A percentile compares a stretch with the other conserved stretches of the same genome.
Evolutionary conservation across 2,888 invertebrate genomes (phyloP).

Genomic region (Anticlea derivata): DNA sequence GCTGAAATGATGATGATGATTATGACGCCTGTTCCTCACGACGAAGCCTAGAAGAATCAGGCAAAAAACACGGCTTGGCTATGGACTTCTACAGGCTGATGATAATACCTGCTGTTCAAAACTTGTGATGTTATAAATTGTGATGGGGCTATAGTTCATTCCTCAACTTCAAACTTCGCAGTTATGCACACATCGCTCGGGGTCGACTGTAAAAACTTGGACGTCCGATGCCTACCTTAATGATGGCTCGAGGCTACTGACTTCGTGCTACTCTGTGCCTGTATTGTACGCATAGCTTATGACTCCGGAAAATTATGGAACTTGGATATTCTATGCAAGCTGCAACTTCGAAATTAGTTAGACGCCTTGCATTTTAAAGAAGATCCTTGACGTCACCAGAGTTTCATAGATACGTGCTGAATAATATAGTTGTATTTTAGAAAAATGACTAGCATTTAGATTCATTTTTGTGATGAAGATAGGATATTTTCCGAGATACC

Average conservation of each 20-base stretch:
- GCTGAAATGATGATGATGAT: no score
- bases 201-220: conserved; percentile 21
- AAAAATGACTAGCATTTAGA: no score
- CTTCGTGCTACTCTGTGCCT: conserved; percentile 47
- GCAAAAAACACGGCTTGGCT: no score
- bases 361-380: conserved; percentile 27
- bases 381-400: conserved; percentile 8
- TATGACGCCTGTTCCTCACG: no score
- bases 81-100: no score
- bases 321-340: conserved; percentile 52
- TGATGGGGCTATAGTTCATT: neutral
- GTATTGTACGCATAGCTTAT: conserved; percentile 40
- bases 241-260: conserved; percentile 42
- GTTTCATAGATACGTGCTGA: neutral
- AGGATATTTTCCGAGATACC: no score
- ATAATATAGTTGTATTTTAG: no score
- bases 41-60: no score
- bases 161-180: conserved; percentile 1
- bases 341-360: conserved; percentile 32
- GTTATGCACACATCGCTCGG: conserved; percentile 8
- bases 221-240: conserved; percentile 34
- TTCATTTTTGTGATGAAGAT: no score
- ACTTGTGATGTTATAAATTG: no score
- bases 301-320: conserved; percentile 75
- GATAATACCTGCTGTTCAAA: no score